Evolutionary conservation across 1,140 invertebrate genomes (phyloP).

Genomic region (Littorina saxatilis): DNA sequence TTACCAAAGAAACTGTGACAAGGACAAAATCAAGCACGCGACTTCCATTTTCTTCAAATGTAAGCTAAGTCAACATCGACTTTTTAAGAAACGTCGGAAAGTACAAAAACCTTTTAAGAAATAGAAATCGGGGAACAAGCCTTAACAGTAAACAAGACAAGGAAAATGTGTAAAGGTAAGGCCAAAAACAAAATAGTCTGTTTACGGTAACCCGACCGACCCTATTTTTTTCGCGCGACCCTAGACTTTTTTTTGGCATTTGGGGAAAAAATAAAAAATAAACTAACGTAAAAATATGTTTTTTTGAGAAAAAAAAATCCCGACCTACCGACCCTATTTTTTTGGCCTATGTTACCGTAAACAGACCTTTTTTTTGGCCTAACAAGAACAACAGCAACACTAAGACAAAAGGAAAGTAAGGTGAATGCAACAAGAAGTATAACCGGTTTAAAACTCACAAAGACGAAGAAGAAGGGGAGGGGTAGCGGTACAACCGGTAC

Average conservation of each 20-base stretch:
- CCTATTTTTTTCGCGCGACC: too few relatives aligned
- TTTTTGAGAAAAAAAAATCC: too few relatives aligned
- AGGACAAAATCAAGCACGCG: background rate
- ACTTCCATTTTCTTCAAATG: too few relatives aligned
- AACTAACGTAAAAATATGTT: too few relatives aligned
- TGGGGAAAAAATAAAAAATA: too few relatives aligned
- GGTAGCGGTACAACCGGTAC: conserved; percentile 25
- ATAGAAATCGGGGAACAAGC: background rate
- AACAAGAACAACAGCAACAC: background rate
- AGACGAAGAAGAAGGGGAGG: conserved; percentile 22
- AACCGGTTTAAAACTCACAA: conserved; percentile 8
- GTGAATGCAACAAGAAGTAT: background rate
- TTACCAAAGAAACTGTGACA: too few relatives aligned
- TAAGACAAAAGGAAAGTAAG: background rate
- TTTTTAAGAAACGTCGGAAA: background rate
- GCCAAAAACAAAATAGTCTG: too few relatives aligned
- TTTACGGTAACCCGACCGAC: too few relatives aligned
- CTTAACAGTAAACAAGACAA: background rate
- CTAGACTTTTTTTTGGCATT: too few relatives aligned
- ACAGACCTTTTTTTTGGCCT: too few relatives aligned
- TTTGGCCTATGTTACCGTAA: too few relatives aligned
- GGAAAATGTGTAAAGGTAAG: background rate
- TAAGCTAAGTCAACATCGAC: background rate
- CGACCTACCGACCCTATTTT: too few relatives aligned
- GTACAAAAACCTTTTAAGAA: background rate